A percentile compares a stretch with the other conserved stretches of the same genome.
Evolutionary conservation across 1,140 invertebrate genomes (phyloP).

Genomic region (Agraylea sexmaculata): DNA sequence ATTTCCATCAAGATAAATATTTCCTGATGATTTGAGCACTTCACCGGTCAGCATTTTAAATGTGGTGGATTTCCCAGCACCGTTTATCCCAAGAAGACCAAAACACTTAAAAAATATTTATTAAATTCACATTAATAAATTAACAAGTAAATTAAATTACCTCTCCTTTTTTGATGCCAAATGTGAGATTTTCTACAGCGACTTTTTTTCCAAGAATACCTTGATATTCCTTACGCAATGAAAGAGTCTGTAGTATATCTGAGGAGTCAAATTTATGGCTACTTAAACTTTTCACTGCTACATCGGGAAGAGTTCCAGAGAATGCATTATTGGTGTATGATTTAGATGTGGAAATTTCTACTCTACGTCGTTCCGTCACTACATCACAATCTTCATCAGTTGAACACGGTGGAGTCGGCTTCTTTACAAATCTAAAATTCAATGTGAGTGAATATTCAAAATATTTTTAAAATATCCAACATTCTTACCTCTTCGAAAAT

Average conservation of each 20-base stretch:
- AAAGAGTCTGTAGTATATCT: conserved; percentile 33
- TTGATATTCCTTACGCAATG: conserved; percentile 35
- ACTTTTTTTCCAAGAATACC: conserved; percentile 30
- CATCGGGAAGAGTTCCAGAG: no score
- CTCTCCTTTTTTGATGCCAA: conserved; percentile 33
- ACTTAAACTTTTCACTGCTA: no score
- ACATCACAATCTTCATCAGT: conserved; percentile 36
- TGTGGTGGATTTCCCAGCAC: conserved; percentile 61
- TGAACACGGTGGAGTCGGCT: conserved; percentile 3
- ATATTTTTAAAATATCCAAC: conserved; percentile 1
- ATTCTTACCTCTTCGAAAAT: conserved; percentile 26
- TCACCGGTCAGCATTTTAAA: conserved; percentile 65
- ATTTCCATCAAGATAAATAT: conserved; percentile 33
- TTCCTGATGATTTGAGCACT: conserved; percentile 38
- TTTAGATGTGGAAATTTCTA: conserved; percentile 26
- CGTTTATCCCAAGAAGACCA: conserved; percentile 63
- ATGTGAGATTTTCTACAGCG: conserved; percentile 32
- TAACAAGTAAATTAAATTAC: conserved; percentile 18
- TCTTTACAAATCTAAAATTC: conserved; percentile 5
- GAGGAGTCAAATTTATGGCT: conserved; percentile 1
- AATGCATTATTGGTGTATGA: conserved; percentile 8
- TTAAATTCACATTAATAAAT: conserved; percentile 1
- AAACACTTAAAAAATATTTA: conserved; percentile 43
- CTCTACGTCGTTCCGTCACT: conserved; percentile 33
- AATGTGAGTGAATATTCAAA: conserved; percentile 3